Evolutionary conservation across 2,797 vertebrate genomes (phyloP).

Genomic region (Hozukius guyotensis): DNA sequence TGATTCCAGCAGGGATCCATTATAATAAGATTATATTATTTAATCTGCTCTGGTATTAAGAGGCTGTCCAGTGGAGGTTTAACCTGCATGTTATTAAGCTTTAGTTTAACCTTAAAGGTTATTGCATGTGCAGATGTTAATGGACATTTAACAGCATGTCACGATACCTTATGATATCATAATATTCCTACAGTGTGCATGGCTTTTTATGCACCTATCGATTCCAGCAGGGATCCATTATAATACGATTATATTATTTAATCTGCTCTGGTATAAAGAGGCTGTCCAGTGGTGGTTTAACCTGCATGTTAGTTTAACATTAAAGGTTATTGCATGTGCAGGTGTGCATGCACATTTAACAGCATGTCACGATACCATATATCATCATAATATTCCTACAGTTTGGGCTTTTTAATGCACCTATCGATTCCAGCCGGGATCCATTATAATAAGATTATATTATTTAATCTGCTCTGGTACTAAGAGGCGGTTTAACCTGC

Average conservation of each 20-base stretch:
- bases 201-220: not conserved
- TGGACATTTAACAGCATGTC: constrained; percentile 32
- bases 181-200: not conserved
- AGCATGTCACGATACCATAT: constrained; percentile 29
- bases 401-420: not conserved
- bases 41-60: constrained; percentile 4
- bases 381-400: not conserved
- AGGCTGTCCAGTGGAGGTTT: not conserved
- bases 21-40: not conserved
- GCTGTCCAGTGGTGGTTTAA: constrained; percentile 1
- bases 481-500: constrained; percentile 26
- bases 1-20: not conserved
- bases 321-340: constrained; percentile 33
- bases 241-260: not conserved
- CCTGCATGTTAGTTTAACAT: constrained; percentile 7
- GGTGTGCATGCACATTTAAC: constrained; percentile 31
- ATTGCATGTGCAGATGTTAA: constrained; percentile 45
- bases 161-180: constrained; percentile 15
- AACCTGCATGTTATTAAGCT: constrained; percentile 20
- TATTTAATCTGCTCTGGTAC: constrained; percentile 1
- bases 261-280: constrained; percentile 1
- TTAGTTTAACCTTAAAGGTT: not conserved
- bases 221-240: not conserved
- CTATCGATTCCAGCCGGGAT: not conserved
- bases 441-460: not conserved